Conservation (phyloP, 2,113 vertebrate species). For the Seriola dumerili region DNA sequence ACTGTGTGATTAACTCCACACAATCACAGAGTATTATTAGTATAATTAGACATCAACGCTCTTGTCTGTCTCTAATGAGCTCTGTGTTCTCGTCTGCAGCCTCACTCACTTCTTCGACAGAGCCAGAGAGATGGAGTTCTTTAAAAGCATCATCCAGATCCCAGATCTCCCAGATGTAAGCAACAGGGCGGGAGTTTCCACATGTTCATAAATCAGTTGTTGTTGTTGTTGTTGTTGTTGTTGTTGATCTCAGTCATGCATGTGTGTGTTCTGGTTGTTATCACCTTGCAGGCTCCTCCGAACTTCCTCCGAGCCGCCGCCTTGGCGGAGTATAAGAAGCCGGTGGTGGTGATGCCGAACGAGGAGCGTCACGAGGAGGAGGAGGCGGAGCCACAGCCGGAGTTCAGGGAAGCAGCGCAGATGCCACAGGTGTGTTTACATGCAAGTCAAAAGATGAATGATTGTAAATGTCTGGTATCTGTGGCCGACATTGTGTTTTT, state of each 20-base stretch:
- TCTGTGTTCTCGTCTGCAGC: conserved; percentile 73
- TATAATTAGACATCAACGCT: neutral
- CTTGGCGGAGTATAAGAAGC: conserved; percentile 91
- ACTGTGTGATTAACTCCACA: neutral
- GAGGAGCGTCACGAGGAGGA: conserved; percentile 63
- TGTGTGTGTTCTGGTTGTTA: neutral
- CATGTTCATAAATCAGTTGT: neutral
- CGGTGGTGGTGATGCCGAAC: conserved; percentile 90
- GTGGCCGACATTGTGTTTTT: neutral
- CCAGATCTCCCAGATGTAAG: conserved; percentile 95
- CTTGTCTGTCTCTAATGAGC: neutral
- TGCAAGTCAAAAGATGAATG: accelerated
- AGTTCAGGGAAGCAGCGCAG: conserved; percentile 39
- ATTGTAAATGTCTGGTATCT: neutral
- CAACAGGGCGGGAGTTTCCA: neutral
- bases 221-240: neutral
- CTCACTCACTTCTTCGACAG: conserved; percentile 93
- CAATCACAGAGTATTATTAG: neutral
- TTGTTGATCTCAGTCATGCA: neutral
- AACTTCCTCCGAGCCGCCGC: conserved; percentile 96
- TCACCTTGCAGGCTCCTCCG: conserved; percentile 87
- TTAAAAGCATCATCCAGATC: conserved; percentile 94
- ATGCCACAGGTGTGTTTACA: conserved; percentile 50
- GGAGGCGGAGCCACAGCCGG: conserved; percentile 69
- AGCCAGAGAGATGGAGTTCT: conserved; percentile 96